phyloP scores from a whole-genome alignment of 2,888 invertebrate genomes.

The Notocelia uddmanniana region DNA sequence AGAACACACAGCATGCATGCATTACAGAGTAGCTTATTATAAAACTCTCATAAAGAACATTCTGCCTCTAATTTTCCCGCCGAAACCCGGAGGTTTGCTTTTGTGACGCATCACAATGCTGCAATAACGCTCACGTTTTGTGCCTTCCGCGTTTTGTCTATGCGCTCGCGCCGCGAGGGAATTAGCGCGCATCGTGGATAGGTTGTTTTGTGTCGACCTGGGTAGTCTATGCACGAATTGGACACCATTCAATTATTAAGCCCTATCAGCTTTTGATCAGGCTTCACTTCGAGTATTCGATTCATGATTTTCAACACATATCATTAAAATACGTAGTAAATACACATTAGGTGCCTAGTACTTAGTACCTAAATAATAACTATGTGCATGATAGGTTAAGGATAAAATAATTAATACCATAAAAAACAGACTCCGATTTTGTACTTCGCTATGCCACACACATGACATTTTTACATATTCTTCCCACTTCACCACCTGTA shows the following conservation, averaged over 20 bases:
- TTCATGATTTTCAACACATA: no score
- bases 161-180: conserved; percentile 71
- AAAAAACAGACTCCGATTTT: no score
- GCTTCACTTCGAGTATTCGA: no score
- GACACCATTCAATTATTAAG: conserved; percentile 23
- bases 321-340: no score
- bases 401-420: no score
- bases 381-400: no score
- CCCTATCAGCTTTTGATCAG: conserved; percentile 10
- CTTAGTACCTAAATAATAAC: no score
- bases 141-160: conserved; percentile 79
- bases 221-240: conserved; percentile 63
- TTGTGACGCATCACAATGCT: conserved; percentile 25
- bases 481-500: no score
- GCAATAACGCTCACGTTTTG: conserved; percentile 39
- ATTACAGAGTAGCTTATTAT: not conserved
- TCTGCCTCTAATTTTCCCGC: conserved; percentile 33
- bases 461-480: no score
- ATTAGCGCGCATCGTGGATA: conserved; percentile 65
- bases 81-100: conserved; percentile 1
- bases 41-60: not conserved
- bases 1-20: not conserved
- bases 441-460: no score
- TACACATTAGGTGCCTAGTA: no score
- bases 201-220: conserved; percentile 70